Conservation (phyloP, 2,113 vertebrate species). For the Thunnus thynnus region DNA sequence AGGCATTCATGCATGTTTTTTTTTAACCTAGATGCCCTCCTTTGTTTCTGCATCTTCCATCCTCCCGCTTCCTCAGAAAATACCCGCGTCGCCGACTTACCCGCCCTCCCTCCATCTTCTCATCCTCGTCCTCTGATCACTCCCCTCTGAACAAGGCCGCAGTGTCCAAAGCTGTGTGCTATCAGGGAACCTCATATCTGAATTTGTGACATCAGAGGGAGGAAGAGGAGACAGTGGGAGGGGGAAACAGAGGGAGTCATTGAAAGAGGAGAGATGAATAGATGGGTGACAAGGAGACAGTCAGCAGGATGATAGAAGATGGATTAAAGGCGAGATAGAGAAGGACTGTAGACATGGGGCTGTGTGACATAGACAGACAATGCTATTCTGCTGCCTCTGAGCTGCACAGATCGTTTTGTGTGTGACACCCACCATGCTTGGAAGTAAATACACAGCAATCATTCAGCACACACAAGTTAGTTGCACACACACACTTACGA, state of each 20-base stretch:
- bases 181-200: constrained; percentile 64
- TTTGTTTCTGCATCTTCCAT: constrained; percentile 75
- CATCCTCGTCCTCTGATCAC: constrained; percentile 49
- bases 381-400: constrained; percentile 41
- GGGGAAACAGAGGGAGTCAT: constrained; percentile 49
- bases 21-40: constrained; percentile 77
- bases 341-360: constrained; percentile 40
- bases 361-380: constrained; percentile 56
- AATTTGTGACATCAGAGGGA: constrained; percentile 71
- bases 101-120: constrained; percentile 41
- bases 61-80: constrained; percentile 60
- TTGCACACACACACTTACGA: constrained; percentile 3
- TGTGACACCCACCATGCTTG: constrained; percentile 45
- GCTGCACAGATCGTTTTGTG: constrained; percentile 40
- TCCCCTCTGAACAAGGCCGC: constrained; percentile 56
- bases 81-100: constrained; percentile 8
- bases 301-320: constrained; percentile 58
- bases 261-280: constrained; percentile 63
- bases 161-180: constrained; percentile 55
- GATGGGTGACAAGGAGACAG: constrained; percentile 59
- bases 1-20: constrained; percentile 77
- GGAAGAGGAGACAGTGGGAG: constrained; percentile 39
- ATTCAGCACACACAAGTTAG: constrained; percentile 31
- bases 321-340: constrained; percentile 62
- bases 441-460: constrained; percentile 49